These are phyloP conservation scores for Nymphicus hollandicus DNA, from an alignment of 2,113 vertebrate genomes.

Conservation along the genomic window DNA sequence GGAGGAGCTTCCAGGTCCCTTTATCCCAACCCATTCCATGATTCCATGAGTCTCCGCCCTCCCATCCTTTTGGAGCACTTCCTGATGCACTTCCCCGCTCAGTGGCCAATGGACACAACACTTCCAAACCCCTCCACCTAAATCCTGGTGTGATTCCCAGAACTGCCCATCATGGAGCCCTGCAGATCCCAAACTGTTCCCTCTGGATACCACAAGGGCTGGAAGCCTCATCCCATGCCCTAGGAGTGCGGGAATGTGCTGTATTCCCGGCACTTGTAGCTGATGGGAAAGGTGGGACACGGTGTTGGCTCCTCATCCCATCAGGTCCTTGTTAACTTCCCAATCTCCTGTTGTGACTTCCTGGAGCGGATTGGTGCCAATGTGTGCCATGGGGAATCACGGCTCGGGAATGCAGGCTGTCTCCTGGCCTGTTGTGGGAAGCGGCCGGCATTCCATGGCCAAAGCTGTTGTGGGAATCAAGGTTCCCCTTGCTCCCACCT, in stretches of 20 bases:
- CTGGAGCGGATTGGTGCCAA: too few relatives aligned
- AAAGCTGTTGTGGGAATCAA: too few relatives aligned
- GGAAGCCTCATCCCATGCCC: background rate
- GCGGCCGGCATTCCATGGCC: too few relatives aligned
- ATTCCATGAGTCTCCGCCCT: background rate
- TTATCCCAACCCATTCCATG: background rate
- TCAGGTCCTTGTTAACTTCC: too few relatives aligned
- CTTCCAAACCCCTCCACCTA: background rate
- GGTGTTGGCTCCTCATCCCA: too few relatives aligned
- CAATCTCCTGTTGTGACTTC: too few relatives aligned
- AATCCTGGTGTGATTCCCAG: background rate
- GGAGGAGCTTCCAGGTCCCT: too few relatives aligned
- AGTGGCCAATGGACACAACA: rapidly evolving
- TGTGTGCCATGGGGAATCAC: too few relatives aligned
- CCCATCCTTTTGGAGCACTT: background rate
- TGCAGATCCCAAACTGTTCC: background rate
- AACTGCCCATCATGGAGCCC: background rate
- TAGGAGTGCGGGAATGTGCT: rapidly evolving
- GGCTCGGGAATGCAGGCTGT: too few relatives aligned
- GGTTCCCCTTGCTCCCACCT: too few relatives aligned
- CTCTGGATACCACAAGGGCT: rapidly evolving
- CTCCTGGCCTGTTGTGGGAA: too few relatives aligned
- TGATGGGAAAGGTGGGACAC: too few relatives aligned
- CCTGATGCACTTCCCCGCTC: background rate
- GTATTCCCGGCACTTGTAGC: rapidly evolving